Conservation (phyloP, 2,888 invertebrate species). For the Zhuqinia jingwanae region DNA sequence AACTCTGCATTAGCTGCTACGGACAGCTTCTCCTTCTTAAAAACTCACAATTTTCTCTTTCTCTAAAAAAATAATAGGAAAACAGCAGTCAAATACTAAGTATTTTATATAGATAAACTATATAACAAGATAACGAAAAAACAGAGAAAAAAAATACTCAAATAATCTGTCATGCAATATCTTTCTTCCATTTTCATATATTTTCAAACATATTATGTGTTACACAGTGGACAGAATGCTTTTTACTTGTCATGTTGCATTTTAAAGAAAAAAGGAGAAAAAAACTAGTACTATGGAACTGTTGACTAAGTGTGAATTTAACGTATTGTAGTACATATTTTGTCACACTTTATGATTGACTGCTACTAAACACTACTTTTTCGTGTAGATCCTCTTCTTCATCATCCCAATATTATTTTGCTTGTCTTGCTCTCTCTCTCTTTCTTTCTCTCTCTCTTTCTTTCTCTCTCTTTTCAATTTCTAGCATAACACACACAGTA, state of each 20-base stretch:
- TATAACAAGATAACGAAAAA: no score
- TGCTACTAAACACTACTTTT: neutral
- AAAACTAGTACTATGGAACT: neutral
- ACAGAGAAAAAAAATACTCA: neutral
- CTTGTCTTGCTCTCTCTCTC: no score
- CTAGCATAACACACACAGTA: no score
- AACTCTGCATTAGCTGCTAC: constrained; percentile 63
- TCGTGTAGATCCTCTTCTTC: neutral
- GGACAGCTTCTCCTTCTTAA: constrained; percentile 18
- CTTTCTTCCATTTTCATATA: neutral
- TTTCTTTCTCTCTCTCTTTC: no score
- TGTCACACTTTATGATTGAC: neutral
- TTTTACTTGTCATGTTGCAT: constrained; percentile 3
- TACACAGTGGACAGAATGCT: neutral
- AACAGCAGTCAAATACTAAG: neutral
- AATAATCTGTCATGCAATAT: neutral
- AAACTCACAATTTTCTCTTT: constrained; percentile 13
- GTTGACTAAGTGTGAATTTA: neutral
- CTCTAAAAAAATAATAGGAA: neutral
- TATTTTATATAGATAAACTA: neutral
- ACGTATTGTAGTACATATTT: neutral
- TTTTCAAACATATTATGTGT: no score
- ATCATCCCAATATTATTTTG: neutral
- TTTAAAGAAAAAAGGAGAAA: no score
- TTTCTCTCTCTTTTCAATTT: neutral